Conservation (phyloP, 2,113 vertebrate genomes). For the Lichenostomus cassidix region DNA sequence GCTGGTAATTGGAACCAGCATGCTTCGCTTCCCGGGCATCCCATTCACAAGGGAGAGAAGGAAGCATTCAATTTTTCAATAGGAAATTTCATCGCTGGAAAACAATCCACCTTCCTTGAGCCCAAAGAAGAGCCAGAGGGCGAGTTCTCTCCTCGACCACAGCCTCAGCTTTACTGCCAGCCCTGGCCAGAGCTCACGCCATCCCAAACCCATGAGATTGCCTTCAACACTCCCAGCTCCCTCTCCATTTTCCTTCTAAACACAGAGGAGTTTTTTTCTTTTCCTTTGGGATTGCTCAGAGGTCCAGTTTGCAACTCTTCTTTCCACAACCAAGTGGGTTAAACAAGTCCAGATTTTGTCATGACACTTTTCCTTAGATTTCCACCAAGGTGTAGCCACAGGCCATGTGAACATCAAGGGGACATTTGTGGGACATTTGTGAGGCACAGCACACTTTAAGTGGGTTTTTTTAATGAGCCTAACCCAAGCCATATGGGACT, state of each 20-base stretch:
- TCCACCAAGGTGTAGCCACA: neutral
- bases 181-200: fast-evolving
- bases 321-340: neutral
- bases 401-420: neutral
- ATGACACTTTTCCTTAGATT: neutral
- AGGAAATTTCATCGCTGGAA: neutral
- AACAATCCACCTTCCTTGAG: conserved; percentile 28
- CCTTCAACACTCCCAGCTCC: neutral
- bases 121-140: neutral
- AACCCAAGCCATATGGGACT: neutral
- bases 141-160: fast-evolving
- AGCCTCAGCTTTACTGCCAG: neutral
- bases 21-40: neutral
- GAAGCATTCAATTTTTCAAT: conserved; percentile 45
- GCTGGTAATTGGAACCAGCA: conserved; percentile 24
- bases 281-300: neutral
- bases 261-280: neutral
- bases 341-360: neutral
- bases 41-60: neutral
- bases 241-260: neutral
- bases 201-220: neutral
- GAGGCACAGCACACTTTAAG: neutral
- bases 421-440: neutral
- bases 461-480: neutral
- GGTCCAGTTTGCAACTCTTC: neutral